Conservation (phyloP, 2,888 invertebrate genomes). For the Drosophila peninsularis region DNA sequence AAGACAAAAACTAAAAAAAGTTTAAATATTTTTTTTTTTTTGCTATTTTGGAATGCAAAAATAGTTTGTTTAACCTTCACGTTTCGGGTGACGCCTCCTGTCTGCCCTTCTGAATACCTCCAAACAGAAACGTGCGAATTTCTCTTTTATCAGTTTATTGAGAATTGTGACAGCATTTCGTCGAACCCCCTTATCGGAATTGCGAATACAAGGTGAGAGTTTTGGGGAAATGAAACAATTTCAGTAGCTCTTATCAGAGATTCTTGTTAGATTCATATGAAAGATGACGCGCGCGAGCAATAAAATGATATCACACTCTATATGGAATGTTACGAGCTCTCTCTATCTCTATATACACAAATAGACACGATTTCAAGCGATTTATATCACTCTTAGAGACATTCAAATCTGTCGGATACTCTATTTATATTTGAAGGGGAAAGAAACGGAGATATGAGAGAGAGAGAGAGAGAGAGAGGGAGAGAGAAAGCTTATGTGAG, state of each 20-base stretch:
- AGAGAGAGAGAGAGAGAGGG: neutral
- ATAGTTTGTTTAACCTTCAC: conserved; percentile 22
- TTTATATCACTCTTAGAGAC: neutral
- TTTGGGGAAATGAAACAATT: conserved; percentile 45
- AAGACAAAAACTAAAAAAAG: neutral
- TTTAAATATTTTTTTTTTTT: conserved; percentile 9
- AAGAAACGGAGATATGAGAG: neutral
- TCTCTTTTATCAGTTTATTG: conserved; percentile 43
- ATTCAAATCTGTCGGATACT: neutral
- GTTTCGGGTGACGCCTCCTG: neutral
- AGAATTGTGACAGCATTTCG: conserved; percentile 34
- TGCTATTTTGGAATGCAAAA: conserved; percentile 21
- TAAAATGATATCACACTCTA: neutral
- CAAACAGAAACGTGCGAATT: conserved; percentile 26
- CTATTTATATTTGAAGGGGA: neutral
- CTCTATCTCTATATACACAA: neutral
- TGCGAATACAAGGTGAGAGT: conserved; percentile 36
- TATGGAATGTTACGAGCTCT: neutral
- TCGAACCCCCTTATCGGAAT: conserved; percentile 31
- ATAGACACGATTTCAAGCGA: neutral
- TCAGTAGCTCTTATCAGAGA: conserved; percentile 36
- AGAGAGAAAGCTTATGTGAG: neutral
- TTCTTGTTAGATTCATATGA: conserved; percentile 19
- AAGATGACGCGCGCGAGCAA: conserved; percentile 15
- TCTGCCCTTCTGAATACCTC: conserved; percentile 1